phyloP scores from a whole-genome alignment of 2,888 invertebrate genomes.

The Cylindroiulus punctatus region DNA sequence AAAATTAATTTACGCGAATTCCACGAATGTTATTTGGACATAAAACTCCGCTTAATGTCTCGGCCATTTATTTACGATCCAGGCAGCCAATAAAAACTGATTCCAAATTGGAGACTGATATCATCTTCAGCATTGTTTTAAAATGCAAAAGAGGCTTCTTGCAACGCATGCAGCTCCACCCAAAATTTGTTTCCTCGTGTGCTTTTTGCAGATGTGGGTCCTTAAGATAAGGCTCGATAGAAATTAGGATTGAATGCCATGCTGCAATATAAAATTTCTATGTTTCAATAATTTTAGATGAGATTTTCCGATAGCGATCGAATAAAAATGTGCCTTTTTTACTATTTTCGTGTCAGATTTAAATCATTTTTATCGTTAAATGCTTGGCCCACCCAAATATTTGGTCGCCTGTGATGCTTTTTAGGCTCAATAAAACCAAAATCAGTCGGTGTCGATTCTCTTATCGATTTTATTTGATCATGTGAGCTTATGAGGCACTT shows the following conservation, averaged over 20 bases:
- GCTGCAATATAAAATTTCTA: background rate
- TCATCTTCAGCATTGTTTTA: constrained; percentile 29
- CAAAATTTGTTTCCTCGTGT: constrained; percentile 23
- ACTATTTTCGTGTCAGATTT: constrained; percentile 3
- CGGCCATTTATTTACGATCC: background rate
- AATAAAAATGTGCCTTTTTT: background rate
- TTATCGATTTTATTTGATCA: background rate
- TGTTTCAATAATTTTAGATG: constrained; percentile 8
- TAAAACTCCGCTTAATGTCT: constrained; percentile 18
- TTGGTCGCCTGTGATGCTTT: background rate
- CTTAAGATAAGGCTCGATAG: background rate
- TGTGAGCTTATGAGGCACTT: too few relatives aligned
- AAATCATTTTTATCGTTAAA: constrained; percentile 14
- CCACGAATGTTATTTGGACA: constrained; percentile 11
- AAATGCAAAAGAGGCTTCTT: constrained; percentile 29
- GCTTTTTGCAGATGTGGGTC: constrained; percentile 1
- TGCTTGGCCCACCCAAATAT: constrained; percentile 22
- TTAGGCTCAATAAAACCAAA: background rate
- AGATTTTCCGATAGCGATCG: background rate
- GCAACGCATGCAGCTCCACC: background rate
- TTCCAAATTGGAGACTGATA: background rate
- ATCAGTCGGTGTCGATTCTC: background rate
- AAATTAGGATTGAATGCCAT: constrained; percentile 9
- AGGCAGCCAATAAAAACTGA: background rate
- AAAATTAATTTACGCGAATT: constrained; percentile 42